Percentiles rank a stretch among this genome's conserved stretches.
Evolutionary conservation across 1,140 invertebrate species (phyloP).

Genomic region (Ephestia elutella): DNA sequence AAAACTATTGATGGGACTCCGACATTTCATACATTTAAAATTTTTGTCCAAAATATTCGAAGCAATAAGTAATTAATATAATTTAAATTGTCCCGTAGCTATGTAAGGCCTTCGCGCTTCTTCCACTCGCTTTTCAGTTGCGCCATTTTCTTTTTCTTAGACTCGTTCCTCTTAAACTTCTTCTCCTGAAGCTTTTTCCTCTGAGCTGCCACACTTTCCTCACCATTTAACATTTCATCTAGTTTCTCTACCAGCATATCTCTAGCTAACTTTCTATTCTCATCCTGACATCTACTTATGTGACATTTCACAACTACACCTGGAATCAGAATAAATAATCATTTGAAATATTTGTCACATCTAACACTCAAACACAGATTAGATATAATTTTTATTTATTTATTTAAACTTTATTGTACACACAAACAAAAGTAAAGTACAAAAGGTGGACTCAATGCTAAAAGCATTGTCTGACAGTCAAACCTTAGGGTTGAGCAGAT

Average conservation of each 20-base stretch:
- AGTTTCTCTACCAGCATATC: slow-evolving; percentile 81
- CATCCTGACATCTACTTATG: slow-evolving; percentile 80
- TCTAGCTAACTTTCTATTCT: slow-evolving; percentile 85
- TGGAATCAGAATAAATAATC: slow-evolving; percentile 21
- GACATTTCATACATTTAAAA: too few species aligned
- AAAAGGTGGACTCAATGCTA: too few species aligned
- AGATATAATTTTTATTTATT: too few species aligned
- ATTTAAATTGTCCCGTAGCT: neutral
- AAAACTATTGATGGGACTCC: too few species aligned
- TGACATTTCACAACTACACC: slow-evolving; percentile 89
- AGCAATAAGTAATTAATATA: too few species aligned
- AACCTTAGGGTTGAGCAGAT: too few species aligned
- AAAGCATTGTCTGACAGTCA: too few species aligned
- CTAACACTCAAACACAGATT: too few species aligned
- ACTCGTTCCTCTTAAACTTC: slow-evolving; percentile 58
- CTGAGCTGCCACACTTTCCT: slow-evolving; percentile 73
- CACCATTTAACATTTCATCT: slow-evolving; percentile 75
- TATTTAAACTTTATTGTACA: too few species aligned
- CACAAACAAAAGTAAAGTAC: too few species aligned
- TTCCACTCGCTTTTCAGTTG: slow-evolving; percentile 76
- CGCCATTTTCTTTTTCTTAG: slow-evolving; percentile 74
- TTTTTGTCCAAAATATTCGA: too few species aligned
- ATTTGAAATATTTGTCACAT: too few species aligned
- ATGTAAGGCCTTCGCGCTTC: slow-evolving; percentile 60
- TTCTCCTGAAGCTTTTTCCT: slow-evolving; percentile 74